phyloP scores from a whole-genome alignment of 2,888 invertebrate species.

The Erebia palarica region DNA sequence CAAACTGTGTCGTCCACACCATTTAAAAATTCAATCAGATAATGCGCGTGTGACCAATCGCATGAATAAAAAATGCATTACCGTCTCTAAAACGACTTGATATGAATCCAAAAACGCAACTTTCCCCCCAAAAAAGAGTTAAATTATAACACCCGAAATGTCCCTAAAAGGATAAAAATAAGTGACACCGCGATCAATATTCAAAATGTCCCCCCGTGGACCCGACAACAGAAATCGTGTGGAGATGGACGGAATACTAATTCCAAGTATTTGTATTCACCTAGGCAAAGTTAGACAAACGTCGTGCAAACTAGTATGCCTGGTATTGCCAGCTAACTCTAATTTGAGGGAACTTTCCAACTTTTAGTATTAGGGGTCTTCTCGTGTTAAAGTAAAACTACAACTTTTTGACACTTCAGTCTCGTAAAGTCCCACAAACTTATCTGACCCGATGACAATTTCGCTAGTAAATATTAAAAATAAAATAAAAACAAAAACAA shows the following conservation, averaged over 20 bases:
- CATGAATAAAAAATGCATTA: slow-evolving; percentile 31
- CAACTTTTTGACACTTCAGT: too few relatives aligned
- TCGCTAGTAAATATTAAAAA: too few relatives aligned
- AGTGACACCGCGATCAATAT: slow-evolving; percentile 66
- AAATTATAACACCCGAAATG: slow-evolving; percentile 46
- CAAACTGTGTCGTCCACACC: neutral
- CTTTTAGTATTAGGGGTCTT: neutral
- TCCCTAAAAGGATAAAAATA: slow-evolving; percentile 46
- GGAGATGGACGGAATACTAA: slow-evolving; percentile 68
- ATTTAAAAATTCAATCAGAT: slow-evolving; percentile 8
- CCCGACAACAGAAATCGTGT: slow-evolving; percentile 77
- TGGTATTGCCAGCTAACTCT: slow-evolving; percentile 43
- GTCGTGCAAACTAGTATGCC: slow-evolving; percentile 58
- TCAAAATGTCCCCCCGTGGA: slow-evolving; percentile 66
- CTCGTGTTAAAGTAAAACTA: too few relatives aligned
- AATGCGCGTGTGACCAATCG: slow-evolving; percentile 4
- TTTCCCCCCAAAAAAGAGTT: slow-evolving; percentile 60
- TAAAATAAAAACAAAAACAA: too few relatives aligned
- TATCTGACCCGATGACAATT: too few relatives aligned
- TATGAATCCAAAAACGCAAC: slow-evolving; percentile 50
- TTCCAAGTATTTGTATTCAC: slow-evolving; percentile 69
- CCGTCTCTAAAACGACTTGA: slow-evolving; percentile 31
- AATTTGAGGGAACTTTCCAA: neutral
- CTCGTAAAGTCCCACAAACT: too few relatives aligned
- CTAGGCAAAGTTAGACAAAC: slow-evolving; percentile 58